These are phyloP conservation scores for Montipora cactus DNA, from an alignment of 64 coral and sea anemone species.

Conservation along the genomic window DNA sequence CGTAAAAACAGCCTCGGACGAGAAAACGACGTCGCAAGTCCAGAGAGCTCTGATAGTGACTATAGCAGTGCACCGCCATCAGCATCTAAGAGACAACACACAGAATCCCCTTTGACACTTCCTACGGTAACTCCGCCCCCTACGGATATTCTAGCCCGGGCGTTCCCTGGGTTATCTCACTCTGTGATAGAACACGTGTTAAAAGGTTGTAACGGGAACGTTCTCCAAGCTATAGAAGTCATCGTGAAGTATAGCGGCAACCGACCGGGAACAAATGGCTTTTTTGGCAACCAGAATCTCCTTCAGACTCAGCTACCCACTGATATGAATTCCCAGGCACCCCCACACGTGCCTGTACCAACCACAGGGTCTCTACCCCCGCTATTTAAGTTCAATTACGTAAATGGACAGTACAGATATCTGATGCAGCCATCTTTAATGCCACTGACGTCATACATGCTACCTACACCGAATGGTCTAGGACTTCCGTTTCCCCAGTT, in stretches of 20 bases:
- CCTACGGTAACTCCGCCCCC: conserved; percentile 40
- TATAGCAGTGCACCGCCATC: conserved; percentile 2
- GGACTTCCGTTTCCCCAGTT: conserved; percentile 51
- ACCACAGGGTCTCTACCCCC: conserved; percentile 55
- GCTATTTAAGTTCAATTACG: conserved; percentile 71
- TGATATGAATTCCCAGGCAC: conserved; percentile 48
- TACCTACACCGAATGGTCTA: conserved; percentile 13
- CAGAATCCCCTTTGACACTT: conserved; percentile 13
- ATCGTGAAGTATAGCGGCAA: conserved; percentile 75
- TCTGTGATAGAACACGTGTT: conserved; percentile 81
- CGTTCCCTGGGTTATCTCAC: conserved; percentile 77
- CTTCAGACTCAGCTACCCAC: conserved; percentile 3
- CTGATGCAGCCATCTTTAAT: conserved; percentile 83
- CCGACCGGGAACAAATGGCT: not conserved
- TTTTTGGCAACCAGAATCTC: conserved; percentile 5
- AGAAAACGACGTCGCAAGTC: conserved; percentile 1
- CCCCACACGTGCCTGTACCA: not conserved
- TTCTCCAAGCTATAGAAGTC: conserved; percentile 96
- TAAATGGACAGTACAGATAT: conserved; percentile 84
- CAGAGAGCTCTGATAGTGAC: conserved; percentile 42
- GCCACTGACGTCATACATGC: conserved; percentile 75
- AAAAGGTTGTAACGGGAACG: conserved; percentile 91
- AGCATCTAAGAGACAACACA: conserved; percentile 16
- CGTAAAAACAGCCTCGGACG: conserved; percentile 2
- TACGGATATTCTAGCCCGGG: conserved; percentile 75